Conservation (phyloP, 2,113 vertebrate genomes). For the Ceyx melanurus region DNA sequence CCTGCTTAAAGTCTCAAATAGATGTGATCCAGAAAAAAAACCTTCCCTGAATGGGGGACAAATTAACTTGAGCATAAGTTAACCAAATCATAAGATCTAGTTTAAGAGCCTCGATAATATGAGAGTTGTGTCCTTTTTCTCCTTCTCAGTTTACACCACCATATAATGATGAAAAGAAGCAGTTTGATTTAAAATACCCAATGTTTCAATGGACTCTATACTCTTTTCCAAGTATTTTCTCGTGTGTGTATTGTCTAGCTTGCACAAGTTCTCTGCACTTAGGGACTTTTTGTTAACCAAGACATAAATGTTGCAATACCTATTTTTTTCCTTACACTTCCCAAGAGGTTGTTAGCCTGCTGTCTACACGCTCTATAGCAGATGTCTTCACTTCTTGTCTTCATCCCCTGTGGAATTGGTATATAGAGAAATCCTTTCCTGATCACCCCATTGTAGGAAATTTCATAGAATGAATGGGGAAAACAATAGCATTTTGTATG, state of each 20-base stretch:
- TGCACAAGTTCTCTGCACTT: not conserved
- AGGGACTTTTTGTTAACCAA: not conserved
- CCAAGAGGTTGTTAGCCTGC: not conserved
- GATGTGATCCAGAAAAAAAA: not conserved
- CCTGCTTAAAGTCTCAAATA: not conserved
- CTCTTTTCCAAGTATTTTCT: not conserved
- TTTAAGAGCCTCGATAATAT: not conserved
- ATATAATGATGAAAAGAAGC: not conserved
- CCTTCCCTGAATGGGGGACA: not conserved
- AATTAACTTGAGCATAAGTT: not conserved
- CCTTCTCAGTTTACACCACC: not conserved
- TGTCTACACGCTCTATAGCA: not conserved
- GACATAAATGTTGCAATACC: not conserved
- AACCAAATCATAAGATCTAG: not conserved
- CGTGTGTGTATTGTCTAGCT: not conserved
- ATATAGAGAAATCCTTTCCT: not conserved
- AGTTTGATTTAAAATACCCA: not conserved
- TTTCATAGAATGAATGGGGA: not conserved
- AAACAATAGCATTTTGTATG: not conserved
- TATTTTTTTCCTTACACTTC: not conserved
- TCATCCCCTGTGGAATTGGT: not conserved
- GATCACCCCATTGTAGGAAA: not conserved
- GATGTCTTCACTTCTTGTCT: not conserved
- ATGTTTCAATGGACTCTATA: not conserved
- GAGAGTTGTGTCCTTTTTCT: not conserved